Conservation (phyloP, 2,797 vertebrate genomes). For the Siniperca obscura region DNA sequence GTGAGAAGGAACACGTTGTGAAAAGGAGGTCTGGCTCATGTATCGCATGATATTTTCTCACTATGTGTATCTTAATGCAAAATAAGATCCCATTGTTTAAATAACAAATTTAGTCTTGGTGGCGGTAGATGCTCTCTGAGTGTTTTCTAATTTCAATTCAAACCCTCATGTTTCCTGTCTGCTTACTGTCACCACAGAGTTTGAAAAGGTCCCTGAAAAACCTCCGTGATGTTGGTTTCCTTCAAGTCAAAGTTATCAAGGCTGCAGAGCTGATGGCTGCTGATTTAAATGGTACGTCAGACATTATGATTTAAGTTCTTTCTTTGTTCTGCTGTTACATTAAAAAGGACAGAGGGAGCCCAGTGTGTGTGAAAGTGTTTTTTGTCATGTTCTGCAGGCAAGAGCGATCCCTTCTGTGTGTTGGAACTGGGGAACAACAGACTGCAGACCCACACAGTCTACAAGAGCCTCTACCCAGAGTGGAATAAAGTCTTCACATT, state of each 20-base stretch:
- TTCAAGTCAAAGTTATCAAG: constrained; percentile 95
- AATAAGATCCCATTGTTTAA: neutral
- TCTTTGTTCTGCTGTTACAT: neutral
- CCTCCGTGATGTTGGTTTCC: constrained; percentile 90
- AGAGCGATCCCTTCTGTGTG: constrained; percentile 97
- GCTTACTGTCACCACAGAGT: constrained; percentile 76
- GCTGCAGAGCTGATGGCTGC: constrained; percentile 92
- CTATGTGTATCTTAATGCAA: neutral
- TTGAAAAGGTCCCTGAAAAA: constrained; percentile 87
- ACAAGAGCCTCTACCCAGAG: constrained; percentile 95
- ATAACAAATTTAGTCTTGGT: neutral
- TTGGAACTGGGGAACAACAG: constrained; percentile 93
- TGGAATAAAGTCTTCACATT: constrained; percentile 98
- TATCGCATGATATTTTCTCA: neutral
- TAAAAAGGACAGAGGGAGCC: neutral
- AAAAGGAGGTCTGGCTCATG: neutral
- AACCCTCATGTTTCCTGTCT: constrained; percentile 22
- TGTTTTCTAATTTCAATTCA: neutral
- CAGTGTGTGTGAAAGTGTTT: neutral
- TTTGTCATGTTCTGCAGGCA: constrained; percentile 84
- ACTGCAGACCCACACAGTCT: constrained; percentile 94
- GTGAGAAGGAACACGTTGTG: neutral
- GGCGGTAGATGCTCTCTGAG: neutral
- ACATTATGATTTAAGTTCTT: neutral
- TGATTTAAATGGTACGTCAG: constrained; percentile 92